Evolutionary conservation across 2,113 vertebrate genomes (phyloP), one percentile per base, ranked within the genome.

Genomic region (Argyrosomus japonicus): DNA sequence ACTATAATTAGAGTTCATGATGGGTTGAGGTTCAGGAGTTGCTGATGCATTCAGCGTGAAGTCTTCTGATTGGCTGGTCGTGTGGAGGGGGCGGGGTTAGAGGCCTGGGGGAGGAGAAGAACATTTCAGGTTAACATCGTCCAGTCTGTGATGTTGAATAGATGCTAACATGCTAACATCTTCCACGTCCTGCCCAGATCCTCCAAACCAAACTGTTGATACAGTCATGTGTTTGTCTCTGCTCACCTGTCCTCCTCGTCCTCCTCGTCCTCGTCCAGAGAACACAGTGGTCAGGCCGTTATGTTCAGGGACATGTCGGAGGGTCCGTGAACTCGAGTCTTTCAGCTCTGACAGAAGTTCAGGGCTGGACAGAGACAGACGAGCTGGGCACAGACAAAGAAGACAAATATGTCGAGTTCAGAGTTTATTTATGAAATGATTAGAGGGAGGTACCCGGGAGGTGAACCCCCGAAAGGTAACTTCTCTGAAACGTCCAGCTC

Each of bases 311-410:
- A 88, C 86, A 0, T 61, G 88, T 36, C 83, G 25, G 17, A 90
- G 86, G 45, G 63, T 10, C 3, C 54, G 79, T 9, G 32, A 67
- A 47, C 45, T 57, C 4, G 78, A 61, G 10, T 45, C 51, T 6
- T 27, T 88, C 14, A 92, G 77, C 63, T 92, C 88, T 1, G 80
- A 80, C 6, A 92, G 77, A 1, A 92, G 89, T 47, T 88, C 86
- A 0, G 91, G 89, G 17, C 86, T 90, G 57, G 87, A 88, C 79
- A 92, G 82, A 0, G 80, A 87, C 75, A 84, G 36, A 70, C 58
- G 43, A 6, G 47, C 89, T 91, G 84, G 4, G 56, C 19, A 25
- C 56, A 75, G 1, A 77, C 4, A 23, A 25, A 45, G 19, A 68
- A 36, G 36, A 36, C 36, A 36, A 36, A 36, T 36, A 8, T 1